These are phyloP conservation scores for Hyles euphorbiae DNA, from an alignment of 1,140 invertebrate species.

Conservation along the genomic window DNA sequence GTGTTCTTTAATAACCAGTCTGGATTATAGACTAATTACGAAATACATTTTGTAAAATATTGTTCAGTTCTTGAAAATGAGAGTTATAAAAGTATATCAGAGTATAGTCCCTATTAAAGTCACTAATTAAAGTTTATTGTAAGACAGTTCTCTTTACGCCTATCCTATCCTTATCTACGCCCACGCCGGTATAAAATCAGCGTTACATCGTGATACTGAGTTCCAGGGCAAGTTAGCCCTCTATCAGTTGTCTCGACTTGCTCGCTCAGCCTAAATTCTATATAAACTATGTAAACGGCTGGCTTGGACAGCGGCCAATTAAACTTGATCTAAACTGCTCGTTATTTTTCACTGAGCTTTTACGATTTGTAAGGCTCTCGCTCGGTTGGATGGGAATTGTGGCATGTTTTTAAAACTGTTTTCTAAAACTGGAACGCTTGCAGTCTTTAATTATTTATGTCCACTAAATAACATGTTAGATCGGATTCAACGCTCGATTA, in stretches of 20 bases:
- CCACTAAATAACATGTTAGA: conserved; percentile 13
- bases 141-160: conserved; percentile 4
- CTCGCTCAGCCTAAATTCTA: conserved; percentile 9
- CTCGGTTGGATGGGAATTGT: conserved; percentile 2
- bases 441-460: conserved; percentile 30
- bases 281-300: conserved; percentile 16
- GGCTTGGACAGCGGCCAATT: conserved; percentile 8
- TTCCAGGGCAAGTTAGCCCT: conserved; percentile 16
- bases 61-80: no score
- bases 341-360: not conserved
- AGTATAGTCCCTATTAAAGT: no score
- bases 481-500: not conserved
- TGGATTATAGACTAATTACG: no score
- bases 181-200: conserved; percentile 14
- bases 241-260: conserved; percentile 19
- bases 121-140: no score
- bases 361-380: conserved; percentile 8
- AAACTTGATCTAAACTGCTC: conserved; percentile 1
- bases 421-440: conserved; percentile 18
- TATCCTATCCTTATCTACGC: conserved; percentile 14
- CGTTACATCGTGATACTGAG: conserved; percentile 13
- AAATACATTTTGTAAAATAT: no score
- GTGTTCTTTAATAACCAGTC: no score
- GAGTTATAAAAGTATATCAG: no score
- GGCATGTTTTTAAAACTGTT: conserved; percentile 20